phyloP scores from a whole-genome alignment of 1,140 invertebrate genomes.

The Dreissena polymorpha region DNA sequence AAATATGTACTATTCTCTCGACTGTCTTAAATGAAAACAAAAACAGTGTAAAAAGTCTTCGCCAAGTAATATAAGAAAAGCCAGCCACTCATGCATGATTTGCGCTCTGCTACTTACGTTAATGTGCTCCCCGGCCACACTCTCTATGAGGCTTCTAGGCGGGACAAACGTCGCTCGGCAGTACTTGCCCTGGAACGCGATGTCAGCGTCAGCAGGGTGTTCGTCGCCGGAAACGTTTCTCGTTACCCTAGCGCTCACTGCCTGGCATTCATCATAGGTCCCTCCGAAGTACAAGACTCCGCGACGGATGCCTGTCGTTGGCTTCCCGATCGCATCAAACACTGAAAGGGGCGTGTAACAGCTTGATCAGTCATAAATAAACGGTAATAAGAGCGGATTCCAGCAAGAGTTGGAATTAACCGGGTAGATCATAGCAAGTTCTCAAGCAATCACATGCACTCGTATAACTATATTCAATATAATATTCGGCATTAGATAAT shows the following conservation, averaged over 20 bases:
- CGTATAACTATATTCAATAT: too few species aligned
- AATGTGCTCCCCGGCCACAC: slow-evolving; percentile 36
- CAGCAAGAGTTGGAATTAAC: too few species aligned
- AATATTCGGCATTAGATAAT: too few species aligned
- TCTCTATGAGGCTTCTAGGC: slow-evolving; percentile 41
- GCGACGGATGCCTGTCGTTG: slow-evolving; percentile 72
- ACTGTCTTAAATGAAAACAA: too few species aligned
- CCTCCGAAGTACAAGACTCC: slow-evolving; percentile 75
- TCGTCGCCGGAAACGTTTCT: slow-evolving; percentile 37
- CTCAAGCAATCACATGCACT: too few species aligned
- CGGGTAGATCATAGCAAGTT: too few species aligned
- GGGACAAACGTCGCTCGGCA: slow-evolving; percentile 60
- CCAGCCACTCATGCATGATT: too few species aligned
- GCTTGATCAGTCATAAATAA: too few species aligned
- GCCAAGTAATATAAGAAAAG: too few species aligned
- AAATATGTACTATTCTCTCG: neutral
- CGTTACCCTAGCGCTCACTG: slow-evolving; percentile 52
- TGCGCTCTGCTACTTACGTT: slow-evolving; percentile 24
- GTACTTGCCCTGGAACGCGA: slow-evolving; percentile 48
- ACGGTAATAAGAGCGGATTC: too few species aligned
- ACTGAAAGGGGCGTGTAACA: slow-evolving; percentile 55
- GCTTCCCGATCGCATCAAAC: slow-evolving; percentile 74
- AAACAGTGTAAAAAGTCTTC: too few species aligned
- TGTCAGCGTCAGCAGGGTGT: slow-evolving; percentile 12
- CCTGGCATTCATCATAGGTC: slow-evolving; percentile 72